These are phyloP conservation scores for Drosophila testacea DNA, from an alignment of 2,888 invertebrate species.

Conservation along the genomic window DNA sequence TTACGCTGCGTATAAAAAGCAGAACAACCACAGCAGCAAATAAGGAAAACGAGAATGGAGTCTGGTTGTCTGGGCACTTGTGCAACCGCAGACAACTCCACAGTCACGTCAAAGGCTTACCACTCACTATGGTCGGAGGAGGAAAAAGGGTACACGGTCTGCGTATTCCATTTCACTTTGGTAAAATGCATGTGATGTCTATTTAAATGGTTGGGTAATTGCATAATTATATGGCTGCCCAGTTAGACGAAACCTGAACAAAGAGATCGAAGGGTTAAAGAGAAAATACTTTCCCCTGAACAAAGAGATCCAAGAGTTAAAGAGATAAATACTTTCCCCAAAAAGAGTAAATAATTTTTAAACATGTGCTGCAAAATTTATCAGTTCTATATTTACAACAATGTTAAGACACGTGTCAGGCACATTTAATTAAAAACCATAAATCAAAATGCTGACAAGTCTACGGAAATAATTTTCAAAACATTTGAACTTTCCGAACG, in stretches of 20 bases:
- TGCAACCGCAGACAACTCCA: slow-evolving; percentile 69
- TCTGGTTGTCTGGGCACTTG: slow-evolving; percentile 50
- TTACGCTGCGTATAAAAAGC: slow-evolving; percentile 1
- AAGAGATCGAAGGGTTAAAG: neutral
- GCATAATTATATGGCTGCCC: slow-evolving; percentile 72
- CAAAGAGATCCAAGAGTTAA: slow-evolving; percentile 5
- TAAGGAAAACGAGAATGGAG: slow-evolving; percentile 8
- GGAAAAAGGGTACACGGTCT: slow-evolving; percentile 6
- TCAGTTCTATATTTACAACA: slow-evolving; percentile 33
- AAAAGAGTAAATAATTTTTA: neutral
- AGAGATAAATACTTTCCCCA: neutral
- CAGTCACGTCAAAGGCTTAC: slow-evolving; percentile 68
- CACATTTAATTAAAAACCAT: slow-evolving; percentile 72
- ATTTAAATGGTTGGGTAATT: slow-evolving; percentile 79
- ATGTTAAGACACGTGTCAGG: slow-evolving; percentile 29
- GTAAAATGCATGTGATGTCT: slow-evolving; percentile 62
- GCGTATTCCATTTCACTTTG: slow-evolving; percentile 64
- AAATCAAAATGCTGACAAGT: slow-evolving; percentile 67
- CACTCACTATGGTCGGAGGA: neutral
- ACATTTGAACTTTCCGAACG: slow-evolving; percentile 24
- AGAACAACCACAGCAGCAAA: slow-evolving; percentile 41
- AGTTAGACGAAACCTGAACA: slow-evolving; percentile 50
- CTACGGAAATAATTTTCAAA: slow-evolving; percentile 59
- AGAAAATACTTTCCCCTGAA: neutral
- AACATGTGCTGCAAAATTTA: slow-evolving; percentile 29